A percentile compares a stretch with the other conserved stretches of the same genome.
Conservation (phyloP, 2,888 invertebrate species). For the Drosophila macrothrix region DNA sequence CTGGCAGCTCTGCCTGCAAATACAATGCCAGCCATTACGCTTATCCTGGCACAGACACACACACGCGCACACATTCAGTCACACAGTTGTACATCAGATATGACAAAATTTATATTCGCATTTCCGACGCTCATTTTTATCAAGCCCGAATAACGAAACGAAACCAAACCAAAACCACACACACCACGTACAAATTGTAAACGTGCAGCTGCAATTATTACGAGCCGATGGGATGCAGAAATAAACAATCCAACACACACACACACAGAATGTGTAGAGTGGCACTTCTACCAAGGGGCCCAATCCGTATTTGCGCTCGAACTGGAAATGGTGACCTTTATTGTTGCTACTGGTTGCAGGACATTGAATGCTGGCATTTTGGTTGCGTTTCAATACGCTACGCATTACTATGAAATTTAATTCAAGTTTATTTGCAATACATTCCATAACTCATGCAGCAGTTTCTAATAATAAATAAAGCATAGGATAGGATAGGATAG, state of each 20-base stretch:
- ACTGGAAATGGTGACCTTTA: constrained; percentile 47
- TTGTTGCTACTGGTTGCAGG: constrained; percentile 44
- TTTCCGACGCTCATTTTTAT: constrained; percentile 82
- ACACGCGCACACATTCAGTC: constrained; percentile 5
- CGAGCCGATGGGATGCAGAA: constrained; percentile 28
- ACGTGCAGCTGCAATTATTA: constrained; percentile 75
- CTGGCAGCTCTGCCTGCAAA: constrained; percentile 45
- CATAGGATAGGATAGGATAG: too few species aligned
- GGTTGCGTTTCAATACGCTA: constrained; percentile 56
- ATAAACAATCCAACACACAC: constrained; percentile 32
- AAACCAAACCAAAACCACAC: constrained; percentile 33
- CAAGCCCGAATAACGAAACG: constrained; percentile 51
- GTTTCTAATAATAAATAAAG: constrained; percentile 30
- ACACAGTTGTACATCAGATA: constrained; percentile 81
- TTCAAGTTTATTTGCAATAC: constrained; percentile 49
- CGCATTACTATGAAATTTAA: constrained; percentile 47
- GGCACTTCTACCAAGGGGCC: constrained; percentile 37
- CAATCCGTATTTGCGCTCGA: constrained; percentile 2
- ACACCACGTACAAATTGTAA: constrained; percentile 68
- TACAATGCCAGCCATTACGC: constrained; percentile 72
- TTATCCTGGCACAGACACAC: constrained; percentile 60
- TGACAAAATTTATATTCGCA: constrained; percentile 83
- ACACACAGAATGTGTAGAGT: neutral
- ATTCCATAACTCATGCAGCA: constrained; percentile 26
- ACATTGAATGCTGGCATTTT: constrained; percentile 22